These are phyloP conservation scores for Hydrozoanthus tunicans DNA, from an alignment of 64 coral and sea anemone species.

Conservation along the genomic window DNA sequence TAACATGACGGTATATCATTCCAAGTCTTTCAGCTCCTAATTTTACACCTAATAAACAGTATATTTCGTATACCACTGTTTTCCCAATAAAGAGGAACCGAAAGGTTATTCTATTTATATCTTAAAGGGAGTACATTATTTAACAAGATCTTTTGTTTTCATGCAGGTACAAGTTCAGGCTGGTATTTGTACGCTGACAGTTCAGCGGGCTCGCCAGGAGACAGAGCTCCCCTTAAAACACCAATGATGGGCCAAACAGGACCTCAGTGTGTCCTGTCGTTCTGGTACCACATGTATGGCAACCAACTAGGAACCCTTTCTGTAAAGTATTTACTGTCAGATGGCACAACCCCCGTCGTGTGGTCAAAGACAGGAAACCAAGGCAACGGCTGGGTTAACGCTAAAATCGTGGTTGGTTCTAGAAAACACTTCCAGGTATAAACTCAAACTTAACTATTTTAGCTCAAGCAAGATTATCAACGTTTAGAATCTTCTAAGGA, in stretches of 20 bases:
- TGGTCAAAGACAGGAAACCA: constrained; percentile 83
- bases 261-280: constrained; percentile 80
- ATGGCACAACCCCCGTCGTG: constrained; percentile 59
- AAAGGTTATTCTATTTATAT: too few species aligned
- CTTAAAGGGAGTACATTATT: neutral
- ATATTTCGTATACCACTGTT: too few species aligned
- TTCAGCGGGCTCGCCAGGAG: constrained; percentile 69
- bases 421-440: constrained; percentile 86
- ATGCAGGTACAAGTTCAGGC: constrained; percentile 66
- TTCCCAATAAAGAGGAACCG: too few species aligned
- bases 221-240: constrained; percentile 75
- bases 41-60: too few species aligned
- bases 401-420: constrained; percentile 71
- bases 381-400: constrained; percentile 67
- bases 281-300: constrained; percentile 96
- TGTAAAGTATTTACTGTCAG: constrained; percentile 68
- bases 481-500: neutral
- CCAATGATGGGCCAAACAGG: constrained; percentile 83
- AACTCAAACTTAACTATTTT: neutral
- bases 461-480: neutral
- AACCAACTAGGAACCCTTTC: constrained; percentile 68
- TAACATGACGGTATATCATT: too few species aligned
- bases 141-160: neutral
- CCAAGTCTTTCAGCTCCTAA: too few species aligned
- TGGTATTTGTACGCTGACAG: constrained; percentile 92